These are phyloP conservation scores for Parascotia fuliginaria DNA, from an alignment of 2,888 invertebrate genomes.

Conservation along the genomic window DNA sequence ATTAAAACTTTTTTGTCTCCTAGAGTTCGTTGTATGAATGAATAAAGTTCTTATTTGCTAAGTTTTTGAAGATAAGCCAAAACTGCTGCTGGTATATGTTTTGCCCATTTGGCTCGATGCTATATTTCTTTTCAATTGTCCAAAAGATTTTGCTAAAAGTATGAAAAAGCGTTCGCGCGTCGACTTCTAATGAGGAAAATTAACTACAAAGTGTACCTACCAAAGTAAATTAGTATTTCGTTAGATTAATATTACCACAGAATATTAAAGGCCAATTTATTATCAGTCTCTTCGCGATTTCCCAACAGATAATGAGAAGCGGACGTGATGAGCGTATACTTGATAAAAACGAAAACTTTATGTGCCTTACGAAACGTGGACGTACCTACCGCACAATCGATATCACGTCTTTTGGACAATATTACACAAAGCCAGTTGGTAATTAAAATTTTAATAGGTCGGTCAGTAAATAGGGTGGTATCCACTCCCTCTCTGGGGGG, in stretches of 20 bases:
- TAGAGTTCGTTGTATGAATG: slow-evolving; percentile 34
- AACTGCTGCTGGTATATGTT: slow-evolving; percentile 30
- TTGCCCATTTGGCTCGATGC: slow-evolving; percentile 22
- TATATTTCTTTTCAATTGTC: slow-evolving; percentile 3
- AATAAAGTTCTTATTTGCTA: slow-evolving; percentile 40
- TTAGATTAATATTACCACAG: slow-evolving; percentile 11
- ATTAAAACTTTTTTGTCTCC: slow-evolving; percentile 51
- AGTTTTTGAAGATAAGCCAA: slow-evolving; percentile 45
- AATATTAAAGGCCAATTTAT: slow-evolving; percentile 18
- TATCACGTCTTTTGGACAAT: slow-evolving; percentile 71
- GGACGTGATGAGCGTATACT: slow-evolving; percentile 19
- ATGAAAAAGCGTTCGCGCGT: neutral
- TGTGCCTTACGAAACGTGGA: slow-evolving; percentile 9
- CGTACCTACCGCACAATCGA: slow-evolving; percentile 57
- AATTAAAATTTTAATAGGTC: slow-evolving; percentile 82
- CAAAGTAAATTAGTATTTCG: slow-evolving; percentile 6
- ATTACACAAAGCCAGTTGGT: slow-evolving; percentile 71
- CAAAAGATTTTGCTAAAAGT: neutral
- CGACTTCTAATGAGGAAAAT: neutral
- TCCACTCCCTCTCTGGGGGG: slow-evolving; percentile 21
- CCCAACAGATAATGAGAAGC: slow-evolving; percentile 14
- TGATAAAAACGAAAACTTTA: slow-evolving; percentile 20
- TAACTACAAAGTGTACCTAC: neutral
- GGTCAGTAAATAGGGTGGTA: slow-evolving; percentile 63
- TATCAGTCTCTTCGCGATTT: slow-evolving; percentile 7